A percentile compares a stretch with the other conserved stretches of the same genome.
Evolutionary conservation across 2,797 vertebrate species (phyloP).

Genomic region (Melanogrammus aeglefinus): DNA sequence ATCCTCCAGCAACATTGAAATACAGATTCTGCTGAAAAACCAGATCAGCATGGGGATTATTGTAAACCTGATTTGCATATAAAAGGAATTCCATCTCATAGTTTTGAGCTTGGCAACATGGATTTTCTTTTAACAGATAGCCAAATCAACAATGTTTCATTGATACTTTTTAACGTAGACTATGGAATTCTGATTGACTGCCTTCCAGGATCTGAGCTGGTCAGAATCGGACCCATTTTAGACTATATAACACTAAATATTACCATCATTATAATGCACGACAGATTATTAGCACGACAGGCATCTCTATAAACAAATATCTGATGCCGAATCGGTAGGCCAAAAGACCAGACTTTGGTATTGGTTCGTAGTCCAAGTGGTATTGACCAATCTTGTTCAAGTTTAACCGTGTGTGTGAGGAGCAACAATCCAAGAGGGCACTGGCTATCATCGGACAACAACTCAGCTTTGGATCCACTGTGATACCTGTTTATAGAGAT

Average conservation of each 20-base stretch:
- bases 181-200: neutral
- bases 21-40: neutral
- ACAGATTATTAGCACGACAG: neutral
- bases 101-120: neutral
- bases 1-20: neutral
- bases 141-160: neutral
- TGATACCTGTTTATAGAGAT: too few relatives aligned
- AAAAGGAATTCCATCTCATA: neutral
- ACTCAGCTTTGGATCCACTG: neutral
- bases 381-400: too few relatives aligned
- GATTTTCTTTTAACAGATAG: neutral
- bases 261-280: neutral
- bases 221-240: neutral
- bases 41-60: neutral
- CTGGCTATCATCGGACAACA: too few relatives aligned
- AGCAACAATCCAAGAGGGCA: too few relatives aligned
- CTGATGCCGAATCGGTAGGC: too few relatives aligned
- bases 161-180: neutral
- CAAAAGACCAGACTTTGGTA: too few relatives aligned
- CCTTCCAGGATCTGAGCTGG: neutral
- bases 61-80: neutral
- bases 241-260: neutral
- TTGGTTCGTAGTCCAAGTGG: too few relatives aligned
- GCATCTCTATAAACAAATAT: too few relatives aligned
- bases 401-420: too few relatives aligned